These are phyloP conservation scores for Hydrolagus colliei DNA, from an alignment of 2,797 vertebrate species.

Conservation along the genomic window DNA sequence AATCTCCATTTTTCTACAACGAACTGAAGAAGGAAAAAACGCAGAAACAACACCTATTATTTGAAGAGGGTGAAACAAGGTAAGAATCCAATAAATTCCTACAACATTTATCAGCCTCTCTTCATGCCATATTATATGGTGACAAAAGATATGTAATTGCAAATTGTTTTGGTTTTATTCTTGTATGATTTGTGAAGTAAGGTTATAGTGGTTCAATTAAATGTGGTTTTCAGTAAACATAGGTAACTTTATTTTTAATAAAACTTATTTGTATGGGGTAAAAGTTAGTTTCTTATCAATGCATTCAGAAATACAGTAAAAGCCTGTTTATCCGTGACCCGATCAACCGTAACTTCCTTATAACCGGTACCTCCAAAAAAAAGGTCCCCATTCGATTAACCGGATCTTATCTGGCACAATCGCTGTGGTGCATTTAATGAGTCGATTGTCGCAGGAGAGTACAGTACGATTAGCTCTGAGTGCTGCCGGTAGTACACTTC, in stretches of 20 bases:
- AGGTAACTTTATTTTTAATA: background rate
- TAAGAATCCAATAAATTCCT: slow-evolving; percentile 36
- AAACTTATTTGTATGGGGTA: background rate
- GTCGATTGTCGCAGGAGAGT: too few relatives aligned
- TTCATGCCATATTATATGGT: too few relatives aligned
- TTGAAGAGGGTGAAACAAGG: slow-evolving; percentile 60
- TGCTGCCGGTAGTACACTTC: too few relatives aligned
- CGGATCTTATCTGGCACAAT: too few relatives aligned
- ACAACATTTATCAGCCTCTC: too few relatives aligned
- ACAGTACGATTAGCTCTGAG: too few relatives aligned
- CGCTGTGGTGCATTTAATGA: too few relatives aligned
- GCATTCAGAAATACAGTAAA: background rate
- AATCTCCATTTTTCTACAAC: slow-evolving; percentile 57
- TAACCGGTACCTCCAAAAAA: too few relatives aligned
- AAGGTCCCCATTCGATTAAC: too few relatives aligned
- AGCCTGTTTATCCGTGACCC: too few relatives aligned
- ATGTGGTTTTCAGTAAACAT: background rate
- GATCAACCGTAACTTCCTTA: too few relatives aligned
- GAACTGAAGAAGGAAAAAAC: slow-evolving; percentile 78
- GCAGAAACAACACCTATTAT: slow-evolving; percentile 62
- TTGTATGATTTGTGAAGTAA: background rate
- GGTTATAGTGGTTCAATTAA: background rate
- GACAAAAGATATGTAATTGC: background rate
- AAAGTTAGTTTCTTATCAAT: background rate
- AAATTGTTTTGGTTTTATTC: background rate